These are phyloP conservation scores for Papilio polyxenes DNA, from an alignment of 1,140 invertebrate species.

Conservation along the genomic window DNA sequence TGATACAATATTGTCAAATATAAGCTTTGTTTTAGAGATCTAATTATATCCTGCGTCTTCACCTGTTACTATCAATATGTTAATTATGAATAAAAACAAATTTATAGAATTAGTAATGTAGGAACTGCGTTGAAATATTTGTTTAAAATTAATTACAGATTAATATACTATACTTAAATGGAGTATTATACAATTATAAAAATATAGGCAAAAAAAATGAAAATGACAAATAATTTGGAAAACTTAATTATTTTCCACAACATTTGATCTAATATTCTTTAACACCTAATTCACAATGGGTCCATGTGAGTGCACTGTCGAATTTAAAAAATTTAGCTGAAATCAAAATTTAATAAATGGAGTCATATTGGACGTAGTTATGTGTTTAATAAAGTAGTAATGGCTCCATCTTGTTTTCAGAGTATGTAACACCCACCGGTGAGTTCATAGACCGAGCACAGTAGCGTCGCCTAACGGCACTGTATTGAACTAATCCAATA, in stretches of 20 bases:
- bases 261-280: conserved; percentile 28
- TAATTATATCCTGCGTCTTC: background rate
- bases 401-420: conserved; percentile 80
- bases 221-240: background rate
- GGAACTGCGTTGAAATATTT: background rate
- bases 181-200: background rate
- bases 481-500: conserved; percentile 45
- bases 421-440: conserved; percentile 79
- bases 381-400: conserved; percentile 70
- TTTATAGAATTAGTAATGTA: background rate
- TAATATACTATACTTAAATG: background rate
- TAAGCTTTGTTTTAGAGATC: conserved; percentile 21
- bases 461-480: conserved; percentile 59
- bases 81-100: background rate
- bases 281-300: conserved; percentile 22
- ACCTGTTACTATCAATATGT: background rate
- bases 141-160: background rate
- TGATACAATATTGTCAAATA: conserved; percentile 33
- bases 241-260: conserved; percentile 1
- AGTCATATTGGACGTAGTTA: conserved; percentile 74
- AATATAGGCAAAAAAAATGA: background rate
- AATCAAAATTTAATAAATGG: conserved; percentile 59
- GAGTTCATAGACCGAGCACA: conserved; percentile 75
- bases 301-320: conserved; percentile 44
- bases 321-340: conserved; percentile 40